Conservation (phyloP, 2,113 vertebrate species). For the western clawed frog (Xenopus tropicalis) region DNA sequence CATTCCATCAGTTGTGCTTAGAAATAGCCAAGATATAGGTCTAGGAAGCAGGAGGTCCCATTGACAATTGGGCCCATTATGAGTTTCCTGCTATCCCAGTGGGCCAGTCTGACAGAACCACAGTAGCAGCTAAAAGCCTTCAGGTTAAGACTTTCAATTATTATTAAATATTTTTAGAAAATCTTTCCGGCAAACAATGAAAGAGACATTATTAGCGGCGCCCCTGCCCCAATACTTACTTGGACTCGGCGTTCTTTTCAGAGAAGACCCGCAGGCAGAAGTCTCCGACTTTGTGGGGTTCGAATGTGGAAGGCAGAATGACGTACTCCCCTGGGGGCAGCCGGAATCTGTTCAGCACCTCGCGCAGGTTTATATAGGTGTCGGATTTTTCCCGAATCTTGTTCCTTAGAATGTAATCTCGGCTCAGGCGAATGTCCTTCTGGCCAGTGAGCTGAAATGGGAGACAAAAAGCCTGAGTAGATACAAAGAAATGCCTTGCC, state of each 20-base stretch:
- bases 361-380: constrained; percentile 88
- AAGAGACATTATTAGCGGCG: no score
- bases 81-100: no score
- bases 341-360: constrained; percentile 84
- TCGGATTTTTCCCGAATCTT: constrained; percentile 82
- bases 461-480: not conserved
- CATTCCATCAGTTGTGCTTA: no score
- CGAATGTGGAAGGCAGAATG: constrained; percentile 87
- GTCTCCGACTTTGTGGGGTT: constrained; percentile 81
- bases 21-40: no score
- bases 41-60: no score
- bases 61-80: no score
- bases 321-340: constrained; percentile 86
- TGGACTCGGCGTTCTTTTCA: constrained; percentile 78
- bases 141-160: no score
- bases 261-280: constrained; percentile 92
- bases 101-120: no score
- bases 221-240: constrained; percentile 57
- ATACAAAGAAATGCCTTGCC: no score
- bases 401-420: constrained; percentile 86
- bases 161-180: no score
- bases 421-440: constrained; percentile 82
- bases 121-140: no score
- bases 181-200: no score
- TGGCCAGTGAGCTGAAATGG: constrained; percentile 58